Conservation (phyloP, 2,888 invertebrate genomes). For the Deilephila elpenor region DNA sequence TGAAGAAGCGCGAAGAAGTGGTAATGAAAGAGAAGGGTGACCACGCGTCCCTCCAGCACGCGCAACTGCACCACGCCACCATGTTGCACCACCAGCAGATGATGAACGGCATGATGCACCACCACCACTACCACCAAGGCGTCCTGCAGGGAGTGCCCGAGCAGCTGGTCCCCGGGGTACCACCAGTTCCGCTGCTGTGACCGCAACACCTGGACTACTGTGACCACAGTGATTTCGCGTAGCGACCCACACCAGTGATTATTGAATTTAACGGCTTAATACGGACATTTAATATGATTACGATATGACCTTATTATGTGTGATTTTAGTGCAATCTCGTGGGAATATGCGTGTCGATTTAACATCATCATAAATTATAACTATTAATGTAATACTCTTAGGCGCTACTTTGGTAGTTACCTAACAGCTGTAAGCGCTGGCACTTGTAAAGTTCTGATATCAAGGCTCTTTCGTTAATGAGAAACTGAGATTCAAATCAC, state of each 20-base stretch:
- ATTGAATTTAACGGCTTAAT: constrained; percentile 26
- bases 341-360: constrained; percentile 49
- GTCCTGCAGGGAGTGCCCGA: constrained; percentile 82
- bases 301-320: constrained; percentile 49
- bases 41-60: constrained; percentile 79
- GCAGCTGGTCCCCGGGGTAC: constrained; percentile 74
- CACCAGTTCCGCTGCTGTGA: constrained; percentile 82
- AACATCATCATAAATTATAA: constrained; percentile 39
- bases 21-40: constrained; percentile 86
- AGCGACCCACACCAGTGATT: constrained; percentile 45
- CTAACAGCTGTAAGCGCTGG: constrained; percentile 49
- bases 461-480: constrained; percentile 50
- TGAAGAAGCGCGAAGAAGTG: constrained; percentile 92
- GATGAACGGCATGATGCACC: constrained; percentile 83
- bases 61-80: constrained; percentile 81
- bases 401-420: constrained; percentile 51
- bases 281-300: constrained; percentile 34
- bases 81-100: constrained; percentile 83
- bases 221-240: constrained; percentile 62
- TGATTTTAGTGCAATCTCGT: constrained; percentile 74
- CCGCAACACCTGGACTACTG: constrained; percentile 68
- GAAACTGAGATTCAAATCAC: constrained; percentile 27
- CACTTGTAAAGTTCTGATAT: constrained; percentile 52
- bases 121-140: constrained; percentile 81
- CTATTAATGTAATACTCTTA: constrained; percentile 53